Evolutionary conservation across 2,888 invertebrate species (phyloP).

Genomic region (Amphimallon solstitiale): DNA sequence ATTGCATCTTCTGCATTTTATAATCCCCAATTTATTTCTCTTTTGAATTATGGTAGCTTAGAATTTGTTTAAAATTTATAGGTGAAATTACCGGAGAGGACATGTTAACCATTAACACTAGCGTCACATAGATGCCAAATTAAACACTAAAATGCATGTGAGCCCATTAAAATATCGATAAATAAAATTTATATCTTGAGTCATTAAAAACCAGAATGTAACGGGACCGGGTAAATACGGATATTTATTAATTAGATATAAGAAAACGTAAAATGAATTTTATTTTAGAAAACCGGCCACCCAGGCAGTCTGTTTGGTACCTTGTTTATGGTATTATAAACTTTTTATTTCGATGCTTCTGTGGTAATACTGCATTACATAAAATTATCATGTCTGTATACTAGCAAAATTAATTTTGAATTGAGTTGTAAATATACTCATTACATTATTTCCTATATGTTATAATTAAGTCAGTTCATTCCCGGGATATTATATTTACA

Average conservation of each 20-base stretch:
- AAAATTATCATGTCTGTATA: no score
- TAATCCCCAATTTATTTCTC: background rate
- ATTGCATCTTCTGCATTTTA: background rate
- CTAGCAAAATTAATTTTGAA: no score
- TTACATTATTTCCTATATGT: no score
- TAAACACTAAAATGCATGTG: slow-evolving; percentile 15
- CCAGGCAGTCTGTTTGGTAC: slow-evolving; percentile 36
- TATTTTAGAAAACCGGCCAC: slow-evolving; percentile 20
- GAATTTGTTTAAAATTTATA: slow-evolving; percentile 29
- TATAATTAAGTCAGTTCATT: no score
- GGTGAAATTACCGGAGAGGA: slow-evolving; percentile 11
- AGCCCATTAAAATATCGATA: slow-evolving; percentile 22
- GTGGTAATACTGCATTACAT: no score
- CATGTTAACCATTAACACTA: background rate
- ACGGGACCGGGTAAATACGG: slow-evolving; percentile 13
- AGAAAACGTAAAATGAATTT: slow-evolving; percentile 11
- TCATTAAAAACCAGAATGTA: slow-evolving; percentile 23
- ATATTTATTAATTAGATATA: slow-evolving; percentile 34
- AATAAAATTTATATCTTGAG: slow-evolving; percentile 26
- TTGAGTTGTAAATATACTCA: no score
- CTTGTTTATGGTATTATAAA: background rate
- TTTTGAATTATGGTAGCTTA: slow-evolving; percentile 5
- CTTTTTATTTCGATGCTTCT: no score
- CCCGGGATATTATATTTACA: no score
- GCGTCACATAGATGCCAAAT: slow-evolving; percentile 7